Evolutionary conservation across 2,113 vertebrate genomes (phyloP), one percentile per base, ranked within the genome.

Genomic region (Sebastes fasciatus): DNA sequence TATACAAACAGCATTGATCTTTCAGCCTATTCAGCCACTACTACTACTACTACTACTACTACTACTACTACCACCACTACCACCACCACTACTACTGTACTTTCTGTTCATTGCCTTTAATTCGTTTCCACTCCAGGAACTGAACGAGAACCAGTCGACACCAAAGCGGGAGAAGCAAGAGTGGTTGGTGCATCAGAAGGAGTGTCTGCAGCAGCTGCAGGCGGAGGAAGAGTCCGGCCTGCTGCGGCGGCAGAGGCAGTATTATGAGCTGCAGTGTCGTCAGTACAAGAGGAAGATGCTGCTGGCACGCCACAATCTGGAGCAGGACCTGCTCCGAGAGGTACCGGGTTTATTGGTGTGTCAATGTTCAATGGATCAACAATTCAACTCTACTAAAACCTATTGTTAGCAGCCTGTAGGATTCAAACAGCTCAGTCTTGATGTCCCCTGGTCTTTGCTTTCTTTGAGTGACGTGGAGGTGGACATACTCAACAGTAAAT

Each of bases 221-320:
- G 97, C 97, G 0, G 97, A 98, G 86, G 97, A 98, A 62, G 97
- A 98, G 90, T 96, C 97, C 0, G 95, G 95, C 7, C 90, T 98
- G 81, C 93, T 98, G 74, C 94, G 97, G 57, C 90, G 97, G 12
- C 97, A 98, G 93, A 95, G 97, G 73, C 97, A 98, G 80, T 97
- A 97, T 88, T 97, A 97, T 6, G 97, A 98, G 91, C 93, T 97
- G 11, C 97, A 98, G 86, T 95, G 96, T 89, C 97, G 97, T 23
- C 97, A 98, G 83, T 97, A 97, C 88, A 97, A 98, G 88, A 96
- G 97, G 87, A 97, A 97, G 92, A 97, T 98, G 97, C 93, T 98
- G 76, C 93, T 98, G 58, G 93, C 96, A 0, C 95, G 96, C 46
- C 97, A 98, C 90, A 97, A 97, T 92, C 87, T 98, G 86, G 97